Percentiles rank a stretch among this genome's conserved stretches.
Evolutionary conservation across 2,888 invertebrate species (phyloP).

Genomic region (Prosopocoilus inquinatus): DNA sequence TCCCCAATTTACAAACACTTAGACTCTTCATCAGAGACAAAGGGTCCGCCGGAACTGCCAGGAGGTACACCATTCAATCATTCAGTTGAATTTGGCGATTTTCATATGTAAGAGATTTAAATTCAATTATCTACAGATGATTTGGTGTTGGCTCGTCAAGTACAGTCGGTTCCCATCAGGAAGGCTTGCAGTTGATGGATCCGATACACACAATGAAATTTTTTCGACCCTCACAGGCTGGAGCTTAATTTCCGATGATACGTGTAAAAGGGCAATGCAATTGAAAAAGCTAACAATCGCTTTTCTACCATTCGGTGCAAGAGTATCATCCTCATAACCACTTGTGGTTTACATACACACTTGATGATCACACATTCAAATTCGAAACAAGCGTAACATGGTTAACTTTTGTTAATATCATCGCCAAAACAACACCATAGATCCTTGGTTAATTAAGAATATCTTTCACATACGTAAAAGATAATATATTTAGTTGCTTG

Average conservation of each 20-base stretch:
- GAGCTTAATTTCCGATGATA: slow-evolving; percentile 5
- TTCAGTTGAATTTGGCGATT: slow-evolving; percentile 51
- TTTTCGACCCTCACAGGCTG: background rate
- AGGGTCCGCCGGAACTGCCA: slow-evolving; percentile 36
- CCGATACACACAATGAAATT: slow-evolving; percentile 23
- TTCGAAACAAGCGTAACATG: too few species aligned
- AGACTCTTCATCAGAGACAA: slow-evolving; percentile 12
- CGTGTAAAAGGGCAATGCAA: slow-evolving; percentile 8
- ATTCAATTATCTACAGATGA: slow-evolving; percentile 55
- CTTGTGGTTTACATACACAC: too few species aligned
- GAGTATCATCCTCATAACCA: too few species aligned
- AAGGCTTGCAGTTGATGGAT: slow-evolving; percentile 44
- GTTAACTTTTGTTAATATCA: too few species aligned
- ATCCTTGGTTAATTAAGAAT: too few species aligned
- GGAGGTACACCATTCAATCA: slow-evolving; percentile 44
- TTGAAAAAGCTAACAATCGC: background rate
- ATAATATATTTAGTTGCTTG: too few species aligned
- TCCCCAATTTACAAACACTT: slow-evolving; percentile 46
- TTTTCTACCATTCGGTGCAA: too few species aligned
- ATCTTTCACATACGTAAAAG: too few species aligned
- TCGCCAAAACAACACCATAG: too few species aligned
- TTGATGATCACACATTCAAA: too few species aligned
- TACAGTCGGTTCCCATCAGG: slow-evolving; percentile 41
- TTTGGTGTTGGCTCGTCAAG: slow-evolving; percentile 57
- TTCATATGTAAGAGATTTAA: slow-evolving; percentile 55